These are phyloP conservation scores for Brachypodius melanocephalos DNA, from an alignment of 2,113 vertebrate genomes.

Conservation along the genomic window DNA sequence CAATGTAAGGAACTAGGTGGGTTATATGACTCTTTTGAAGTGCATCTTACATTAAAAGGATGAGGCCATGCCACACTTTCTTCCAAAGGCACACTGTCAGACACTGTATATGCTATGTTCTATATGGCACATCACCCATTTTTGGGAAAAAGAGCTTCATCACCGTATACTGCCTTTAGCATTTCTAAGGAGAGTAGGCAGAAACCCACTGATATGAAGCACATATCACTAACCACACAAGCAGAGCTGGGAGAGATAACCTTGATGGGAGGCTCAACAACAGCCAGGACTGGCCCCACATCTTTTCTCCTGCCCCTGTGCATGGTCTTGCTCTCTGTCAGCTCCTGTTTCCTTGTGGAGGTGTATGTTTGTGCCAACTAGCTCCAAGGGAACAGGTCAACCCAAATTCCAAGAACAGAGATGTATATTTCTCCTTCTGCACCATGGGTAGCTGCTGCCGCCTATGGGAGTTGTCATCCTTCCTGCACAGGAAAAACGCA, in stretches of 20 bases:
- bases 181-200: not conserved
- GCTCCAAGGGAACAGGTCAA: conserved; percentile 12
- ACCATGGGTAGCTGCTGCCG: not conserved
- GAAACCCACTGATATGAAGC: not conserved
- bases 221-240: not conserved
- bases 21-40: not conserved
- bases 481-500: not conserved
- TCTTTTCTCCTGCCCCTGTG: not conserved
- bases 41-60: not conserved
- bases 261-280: not conserved
- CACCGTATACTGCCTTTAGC: not conserved
- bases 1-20: not conserved
- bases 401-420: not conserved
- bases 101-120: not conserved
- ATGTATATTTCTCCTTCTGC: not conserved
- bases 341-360: not conserved
- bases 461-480: not conserved
- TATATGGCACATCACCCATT: not conserved
- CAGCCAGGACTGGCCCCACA: not conserved
- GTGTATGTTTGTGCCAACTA: not conserved
- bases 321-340: not conserved
- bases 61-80: not conserved
- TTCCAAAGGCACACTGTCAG: not conserved
- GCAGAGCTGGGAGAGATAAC: not conserved
- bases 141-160: not conserved